Evolutionary conservation across 2,113 vertebrate genomes (phyloP), one percentile per base, ranked within the genome.

Genomic region (Lates calcarifer): DNA sequence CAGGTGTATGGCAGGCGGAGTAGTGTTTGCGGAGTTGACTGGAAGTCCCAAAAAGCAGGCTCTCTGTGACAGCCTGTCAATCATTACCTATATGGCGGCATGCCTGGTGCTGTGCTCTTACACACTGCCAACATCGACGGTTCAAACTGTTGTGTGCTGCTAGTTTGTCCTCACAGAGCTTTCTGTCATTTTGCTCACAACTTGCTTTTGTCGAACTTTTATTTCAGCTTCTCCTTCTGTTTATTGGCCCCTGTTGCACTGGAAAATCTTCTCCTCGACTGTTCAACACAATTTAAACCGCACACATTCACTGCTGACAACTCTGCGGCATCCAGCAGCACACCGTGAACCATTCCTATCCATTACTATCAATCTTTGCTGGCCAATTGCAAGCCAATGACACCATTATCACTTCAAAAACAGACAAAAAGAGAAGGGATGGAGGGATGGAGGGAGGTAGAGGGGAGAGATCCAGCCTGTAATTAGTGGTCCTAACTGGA

Each of bases 401-500:
- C 68, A 47, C 74, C 78, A 81, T 87, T 88, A 88, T 79, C 86
- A 85, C 84, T 90, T 92, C 81, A 92, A 86, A 90, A 83, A 77
- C 15, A 74, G 56, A 71, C 39, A 74, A 53, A 85, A 55, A 68
- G 64, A 78, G 77, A 26, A 57, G 74, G 61, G 72, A 83, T 3
- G 66, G 74, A 75, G 43, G 67, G 49, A 63, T 18, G 56, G 66
- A 74, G 76, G 81, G 79, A 77, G 81, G 82, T 18, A 55, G 87
- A 82, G 70, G 72, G 82, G 80, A 69, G 79, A 62, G 74, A 76
- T 84, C 67, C 83, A 91, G 87, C 81, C 83, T 89, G 88, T 94
- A 93, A 94, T 93, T 94, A 94, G 90, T 90, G 91, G 87, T 87
- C 89, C 87, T 83, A 89, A 92, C 92, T 91, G 91, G 87, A 90